These are phyloP conservation scores for Cotesia vestalis DNA, from an alignment of 1,140 invertebrate genomes.

Conservation along the genomic window DNA sequence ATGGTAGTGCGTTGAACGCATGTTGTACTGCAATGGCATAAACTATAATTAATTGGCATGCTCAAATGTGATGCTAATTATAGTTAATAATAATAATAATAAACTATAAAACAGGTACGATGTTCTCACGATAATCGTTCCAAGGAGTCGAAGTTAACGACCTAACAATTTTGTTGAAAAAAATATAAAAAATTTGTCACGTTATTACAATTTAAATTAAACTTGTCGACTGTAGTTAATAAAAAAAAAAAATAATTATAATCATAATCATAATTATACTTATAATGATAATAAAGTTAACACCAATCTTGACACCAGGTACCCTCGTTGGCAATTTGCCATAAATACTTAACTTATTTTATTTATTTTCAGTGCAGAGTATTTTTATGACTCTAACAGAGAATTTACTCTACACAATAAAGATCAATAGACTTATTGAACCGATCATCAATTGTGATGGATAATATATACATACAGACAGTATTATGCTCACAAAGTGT, in stretches of 20 bases:
- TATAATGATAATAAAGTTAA: background rate
- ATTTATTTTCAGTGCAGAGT: conserved; percentile 1
- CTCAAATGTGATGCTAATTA: conserved; percentile 3
- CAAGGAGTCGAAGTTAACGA: background rate
- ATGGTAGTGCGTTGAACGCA: conserved; percentile 9
- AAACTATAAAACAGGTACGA: conserved; percentile 40
- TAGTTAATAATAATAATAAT: conserved; percentile 12
- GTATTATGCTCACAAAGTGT: too few relatives aligned
- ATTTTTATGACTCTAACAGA: conserved; percentile 12
- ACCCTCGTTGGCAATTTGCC: conserved; percentile 2
- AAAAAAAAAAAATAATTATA: background rate
- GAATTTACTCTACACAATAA: conserved; percentile 15
- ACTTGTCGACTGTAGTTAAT: background rate
- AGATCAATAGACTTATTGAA: conserved; percentile 21
- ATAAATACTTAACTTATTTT: conserved; percentile 9
- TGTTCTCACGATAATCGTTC: conserved; percentile 25
- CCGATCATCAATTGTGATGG: conserved; percentile 10
- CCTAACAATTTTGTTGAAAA: background rate
- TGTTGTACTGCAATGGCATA: conserved; percentile 48
- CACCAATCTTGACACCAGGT: background rate
- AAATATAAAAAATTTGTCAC: background rate
- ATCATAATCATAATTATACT: background rate
- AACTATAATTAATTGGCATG: conserved; percentile 37
- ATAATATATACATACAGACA: conserved; percentile 18
- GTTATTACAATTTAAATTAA: too few relatives aligned